These are phyloP conservation scores for Megathymus violae DNA, from an alignment of 1,140 invertebrate species.

Conservation along the genomic window DNA sequence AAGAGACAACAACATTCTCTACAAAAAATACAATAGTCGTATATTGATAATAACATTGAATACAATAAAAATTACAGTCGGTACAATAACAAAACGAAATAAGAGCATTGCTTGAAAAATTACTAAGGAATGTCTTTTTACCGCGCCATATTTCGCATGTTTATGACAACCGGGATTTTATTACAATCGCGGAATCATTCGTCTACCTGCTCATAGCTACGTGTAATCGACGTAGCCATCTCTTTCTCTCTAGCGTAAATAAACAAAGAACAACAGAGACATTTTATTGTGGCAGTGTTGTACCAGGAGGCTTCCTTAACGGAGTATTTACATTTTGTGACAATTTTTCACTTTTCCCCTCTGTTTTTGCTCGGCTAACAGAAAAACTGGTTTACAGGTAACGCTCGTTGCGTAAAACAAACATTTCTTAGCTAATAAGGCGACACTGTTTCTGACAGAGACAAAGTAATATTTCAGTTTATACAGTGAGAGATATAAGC, in stretches of 20 bases:
- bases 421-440: conserved; percentile 19
- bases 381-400: conserved; percentile 35
- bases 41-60: no score
- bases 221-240: conserved; percentile 31
- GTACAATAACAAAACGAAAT: conserved; percentile 8
- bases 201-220: conserved; percentile 38
- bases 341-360: conserved; percentile 43
- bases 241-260: conserved; percentile 8
- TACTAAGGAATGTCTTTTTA: conserved; percentile 35
- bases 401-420: conserved; percentile 22
- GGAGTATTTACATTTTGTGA: conserved; percentile 47
- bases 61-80: no score
- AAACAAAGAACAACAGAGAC: conserved; percentile 6
- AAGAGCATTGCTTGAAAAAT: conserved; percentile 30
- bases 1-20: no score
- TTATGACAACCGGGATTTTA: conserved; percentile 50
- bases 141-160: conserved; percentile 44
- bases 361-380: conserved; percentile 44
- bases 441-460: conserved; percentile 13
- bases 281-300: conserved; percentile 32
- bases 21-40: no score
- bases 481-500: no score
- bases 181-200: conserved; percentile 45
- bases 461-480: no score
- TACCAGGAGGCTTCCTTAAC: conserved; percentile 34